Conservation (phyloP, 2,888 invertebrate genomes). For the Xestia sexstrigata region DNA sequence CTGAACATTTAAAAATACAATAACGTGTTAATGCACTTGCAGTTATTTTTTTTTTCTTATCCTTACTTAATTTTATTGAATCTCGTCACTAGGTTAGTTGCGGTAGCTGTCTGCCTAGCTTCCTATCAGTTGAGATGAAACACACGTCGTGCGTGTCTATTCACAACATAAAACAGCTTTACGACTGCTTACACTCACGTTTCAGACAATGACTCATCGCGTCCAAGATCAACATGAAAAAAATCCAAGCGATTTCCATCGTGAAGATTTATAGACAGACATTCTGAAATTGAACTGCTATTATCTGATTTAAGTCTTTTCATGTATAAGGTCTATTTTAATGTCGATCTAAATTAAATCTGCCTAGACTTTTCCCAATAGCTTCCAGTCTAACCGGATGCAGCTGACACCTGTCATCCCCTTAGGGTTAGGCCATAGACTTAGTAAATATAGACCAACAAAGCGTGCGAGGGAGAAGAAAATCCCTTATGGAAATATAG, state of each 20-base stretch:
- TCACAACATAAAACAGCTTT: constrained; percentile 38
- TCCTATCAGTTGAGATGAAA: constrained; percentile 25
- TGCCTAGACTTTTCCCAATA: not conserved
- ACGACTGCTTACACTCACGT: constrained; percentile 20
- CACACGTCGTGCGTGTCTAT: constrained; percentile 4
- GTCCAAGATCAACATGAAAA: constrained; percentile 11
- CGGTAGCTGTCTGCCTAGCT: not conserved
- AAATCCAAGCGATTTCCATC: constrained; percentile 22
- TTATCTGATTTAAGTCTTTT: not conserved
- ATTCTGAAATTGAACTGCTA: not conserved
- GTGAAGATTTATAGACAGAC: constrained; percentile 12
- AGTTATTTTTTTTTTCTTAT: not conserved
- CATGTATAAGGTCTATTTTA: no score
- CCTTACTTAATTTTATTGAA: not conserved
- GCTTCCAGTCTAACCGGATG: not conserved
- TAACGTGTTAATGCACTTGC: not conserved
- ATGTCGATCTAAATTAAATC: not conserved
- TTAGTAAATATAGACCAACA: no score
- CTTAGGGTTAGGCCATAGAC: no score
- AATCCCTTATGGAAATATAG: no score
- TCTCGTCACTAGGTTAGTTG: not conserved
- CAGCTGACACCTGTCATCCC: not conserved
- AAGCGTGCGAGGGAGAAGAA: no score
- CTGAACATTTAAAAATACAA: not conserved
- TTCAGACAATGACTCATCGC: constrained; percentile 35